Conservation (phyloP, 2,888 invertebrate species). For the Drosophila siamana region DNA sequence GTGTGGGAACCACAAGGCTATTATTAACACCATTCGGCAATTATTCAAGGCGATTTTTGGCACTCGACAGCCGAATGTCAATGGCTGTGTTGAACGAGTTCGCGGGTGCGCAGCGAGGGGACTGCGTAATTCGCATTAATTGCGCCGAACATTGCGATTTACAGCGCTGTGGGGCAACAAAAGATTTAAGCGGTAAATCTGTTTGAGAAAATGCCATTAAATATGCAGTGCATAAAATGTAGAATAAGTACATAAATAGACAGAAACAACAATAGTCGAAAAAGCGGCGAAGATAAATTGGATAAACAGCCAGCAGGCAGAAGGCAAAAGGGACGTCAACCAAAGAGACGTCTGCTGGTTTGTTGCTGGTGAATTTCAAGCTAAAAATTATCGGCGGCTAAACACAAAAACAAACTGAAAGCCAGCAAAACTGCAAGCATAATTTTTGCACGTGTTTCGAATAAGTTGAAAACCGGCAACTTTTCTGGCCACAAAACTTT, state of each 20-base stretch:
- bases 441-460: constrained; percentile 81
- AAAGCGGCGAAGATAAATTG: constrained; percentile 3
- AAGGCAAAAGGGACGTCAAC: constrained; percentile 20
- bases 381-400: constrained; percentile 53
- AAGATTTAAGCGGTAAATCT: constrained; percentile 41
- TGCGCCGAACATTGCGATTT: constrained; percentile 44
- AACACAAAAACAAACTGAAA: constrained; percentile 41
- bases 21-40: constrained; percentile 52
- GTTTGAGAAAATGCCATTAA: constrained; percentile 38
- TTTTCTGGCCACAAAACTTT: constrained; percentile 57
- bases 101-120: not conserved
- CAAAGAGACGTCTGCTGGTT: constrained; percentile 35
- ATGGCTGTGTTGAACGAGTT: constrained; percentile 13
- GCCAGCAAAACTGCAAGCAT: constrained; percentile 65
- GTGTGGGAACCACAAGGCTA: constrained; percentile 27
- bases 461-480: constrained; percentile 67
- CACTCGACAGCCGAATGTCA: constrained; percentile 54
- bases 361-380: constrained; percentile 6
- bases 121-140: constrained; percentile 39
- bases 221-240: constrained; percentile 44
- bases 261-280: constrained; percentile 11
- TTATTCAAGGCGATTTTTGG: constrained; percentile 49
- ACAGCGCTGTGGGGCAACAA: constrained; percentile 38
- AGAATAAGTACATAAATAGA: constrained; percentile 38
- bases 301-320: constrained; percentile 7